Evolutionary conservation across 2,888 invertebrate genomes (phyloP), one percentile per base, ranked within the genome.

Genomic region (Leptogaster cylindrica): DNA sequence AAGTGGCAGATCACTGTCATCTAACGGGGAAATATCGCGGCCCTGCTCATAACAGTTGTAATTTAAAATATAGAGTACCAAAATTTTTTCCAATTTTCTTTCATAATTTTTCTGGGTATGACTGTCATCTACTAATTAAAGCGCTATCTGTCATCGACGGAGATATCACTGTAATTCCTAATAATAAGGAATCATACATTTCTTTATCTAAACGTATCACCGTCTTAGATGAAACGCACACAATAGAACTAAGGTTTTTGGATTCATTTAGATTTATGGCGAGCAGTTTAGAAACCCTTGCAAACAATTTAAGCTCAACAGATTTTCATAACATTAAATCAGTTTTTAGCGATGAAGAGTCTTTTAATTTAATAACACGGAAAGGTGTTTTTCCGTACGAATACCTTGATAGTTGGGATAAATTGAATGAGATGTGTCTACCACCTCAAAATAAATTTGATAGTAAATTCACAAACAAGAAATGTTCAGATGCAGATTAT

Each of bases 331-430:
- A 1, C 3, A 8, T 48, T 20, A 48, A 12, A n/a, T 39, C 48
- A 16, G 14, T 31, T 25, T 7, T n/a, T 2, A n/a, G 6, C 14
- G 12, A 3, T 48, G 18, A 48, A 8, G 14, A 51, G 20, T 23
- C 23, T 31, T 72, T 74, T 36, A 16, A 33, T 18, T 33, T 27
- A 14, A 50, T 76, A 4, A 72, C 36, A 1, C 66, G 73, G 20
- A 76, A 76, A 68, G 76, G 75, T 1, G 71, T 77, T 14, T 75
- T 77, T 68, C 76, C 76, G 1, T 77, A 77, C 68, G 72, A 76
- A 14, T 77, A 75, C 64, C 46, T 76, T 8, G 70, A 72, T 16
- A 55, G 20, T 1, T 61, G 41, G 27, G 58, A 68, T 0, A 73
- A 71, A 64, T 33, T 76, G 1, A 46, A 71, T 6, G 71, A 72